Conservation (phyloP, 2,797 vertebrate genomes). For the Setipinna tenuifilis region DNA sequence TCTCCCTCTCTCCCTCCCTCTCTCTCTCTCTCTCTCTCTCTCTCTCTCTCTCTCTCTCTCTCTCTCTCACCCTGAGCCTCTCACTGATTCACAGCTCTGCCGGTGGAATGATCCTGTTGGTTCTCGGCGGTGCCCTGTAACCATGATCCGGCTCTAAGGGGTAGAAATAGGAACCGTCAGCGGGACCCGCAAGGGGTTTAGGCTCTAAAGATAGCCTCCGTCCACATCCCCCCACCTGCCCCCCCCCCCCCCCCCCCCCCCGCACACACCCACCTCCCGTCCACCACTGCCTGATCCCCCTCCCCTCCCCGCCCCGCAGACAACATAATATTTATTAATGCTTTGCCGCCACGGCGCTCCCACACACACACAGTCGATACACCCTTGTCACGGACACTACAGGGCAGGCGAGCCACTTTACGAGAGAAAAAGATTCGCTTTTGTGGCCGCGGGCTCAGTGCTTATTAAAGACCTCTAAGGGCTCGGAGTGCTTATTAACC, state of each 20-base stretch:
- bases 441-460: background rate
- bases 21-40: no score
- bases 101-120: constrained; percentile 46
- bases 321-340: constrained; percentile 64
- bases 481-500: no score
- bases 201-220: constrained; percentile 68
- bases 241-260: constrained; percentile 47
- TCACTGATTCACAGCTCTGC: constrained; percentile 38
- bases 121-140: constrained; percentile 54
- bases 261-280: no score
- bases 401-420: constrained; percentile 36
- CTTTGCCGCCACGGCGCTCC: constrained; percentile 44
- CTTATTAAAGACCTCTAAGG: background rate
- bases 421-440: constrained; percentile 32
- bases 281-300: constrained; percentile 29
- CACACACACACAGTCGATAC: constrained; percentile 28
- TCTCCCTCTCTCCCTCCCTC: background rate
- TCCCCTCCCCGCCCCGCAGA: constrained; percentile 50
- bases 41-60: background rate
- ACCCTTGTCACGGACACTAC: constrained; percentile 54
- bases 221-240: no score
- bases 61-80: background rate
- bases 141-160: constrained; percentile 67
- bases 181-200: constrained; percentile 57
- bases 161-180: constrained; percentile 62